Base-by-base conservation (phyloP, 2,888 invertebrate genomes). In the Caenorhabditis macrosperma region DNA sequence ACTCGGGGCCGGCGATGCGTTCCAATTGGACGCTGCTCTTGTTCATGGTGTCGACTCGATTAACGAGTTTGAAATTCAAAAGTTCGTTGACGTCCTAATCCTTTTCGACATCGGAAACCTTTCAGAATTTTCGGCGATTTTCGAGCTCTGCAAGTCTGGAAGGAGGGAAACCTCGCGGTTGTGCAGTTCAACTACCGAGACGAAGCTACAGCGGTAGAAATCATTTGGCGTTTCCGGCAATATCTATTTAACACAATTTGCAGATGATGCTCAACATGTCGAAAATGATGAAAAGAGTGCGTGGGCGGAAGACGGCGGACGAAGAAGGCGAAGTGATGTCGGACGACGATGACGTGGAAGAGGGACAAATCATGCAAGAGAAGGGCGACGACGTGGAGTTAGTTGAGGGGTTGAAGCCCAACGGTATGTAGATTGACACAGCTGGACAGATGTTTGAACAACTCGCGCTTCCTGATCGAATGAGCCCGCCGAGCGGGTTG, bases 91-190 rank as follows among this genome's bases (percentile, higher is more conserved):
- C n/a, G n/a, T n/a, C n/a, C n/a, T n/a, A n/a, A n/a, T n/a, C n/a
- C n/a, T n/a, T n/a, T n/a, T n/a, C n/a, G n/a, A n/a, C n/a, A 38
- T 55, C 33, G 1, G 7, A 12, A 33, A 26, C 52, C 7, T 81
- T 80, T 28, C 79, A 88, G 88, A 54, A 85, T 88, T 22, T 88
- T 88, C 59, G 86, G 85, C 5, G 83, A 81, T 28, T 88, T 82
- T 63, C 64, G 77, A 7, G 59, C 75, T 0, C 38, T 30, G 33
- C 41, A 50, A 68, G 57, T 52, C 30, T 79, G 46, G 67, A 79
- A 64, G 30, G 52, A 64, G n/a, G 50, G 22, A 1, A 24, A 26
- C n/a, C 26, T 30, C 17, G 67, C 78, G 20, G 67, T 74, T 20
- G 74, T 78, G 0, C 61, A 68, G 22, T 78, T 78, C 26, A 30